phyloP scores from a whole-genome alignment of 2,113 vertebrate species.

The Chrysemys picta region DNA sequence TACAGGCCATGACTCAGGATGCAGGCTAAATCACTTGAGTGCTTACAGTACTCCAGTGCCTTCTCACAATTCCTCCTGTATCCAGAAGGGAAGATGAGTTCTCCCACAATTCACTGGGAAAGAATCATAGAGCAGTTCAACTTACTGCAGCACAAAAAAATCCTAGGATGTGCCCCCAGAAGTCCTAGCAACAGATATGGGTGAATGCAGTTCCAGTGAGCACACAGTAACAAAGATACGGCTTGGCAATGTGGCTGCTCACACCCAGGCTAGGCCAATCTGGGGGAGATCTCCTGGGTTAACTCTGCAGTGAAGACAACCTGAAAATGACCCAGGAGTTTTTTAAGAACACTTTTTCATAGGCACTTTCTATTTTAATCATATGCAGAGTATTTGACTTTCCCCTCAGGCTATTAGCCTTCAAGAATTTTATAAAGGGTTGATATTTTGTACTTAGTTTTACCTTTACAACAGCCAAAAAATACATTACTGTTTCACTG shows the following conservation, averaged over 20 bases:
- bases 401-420: background rate
- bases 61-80: accelerated
- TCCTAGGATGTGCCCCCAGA: background rate
- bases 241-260: background rate
- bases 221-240: background rate
- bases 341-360: background rate
- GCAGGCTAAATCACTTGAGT: background rate
- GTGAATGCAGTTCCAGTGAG: background rate
- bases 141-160: accelerated
- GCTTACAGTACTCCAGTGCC: background rate
- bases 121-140: background rate
- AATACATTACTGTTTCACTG: background rate
- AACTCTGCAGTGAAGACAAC: background rate
- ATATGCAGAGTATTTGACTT: background rate
- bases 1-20: background rate
- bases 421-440: background rate
- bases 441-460: background rate
- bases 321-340: background rate
- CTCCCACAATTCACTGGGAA: background rate
- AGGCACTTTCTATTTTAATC: background rate
- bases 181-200: background rate
- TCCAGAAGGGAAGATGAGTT: background rate
- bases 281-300: accelerated
- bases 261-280: accelerated
- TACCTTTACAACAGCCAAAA: no score